Evolutionary conservation across 2,113 vertebrate genomes (phyloP), one percentile per base, ranked within the genome.

Genomic region (Cyphomyrus discorhynchus): DNA sequence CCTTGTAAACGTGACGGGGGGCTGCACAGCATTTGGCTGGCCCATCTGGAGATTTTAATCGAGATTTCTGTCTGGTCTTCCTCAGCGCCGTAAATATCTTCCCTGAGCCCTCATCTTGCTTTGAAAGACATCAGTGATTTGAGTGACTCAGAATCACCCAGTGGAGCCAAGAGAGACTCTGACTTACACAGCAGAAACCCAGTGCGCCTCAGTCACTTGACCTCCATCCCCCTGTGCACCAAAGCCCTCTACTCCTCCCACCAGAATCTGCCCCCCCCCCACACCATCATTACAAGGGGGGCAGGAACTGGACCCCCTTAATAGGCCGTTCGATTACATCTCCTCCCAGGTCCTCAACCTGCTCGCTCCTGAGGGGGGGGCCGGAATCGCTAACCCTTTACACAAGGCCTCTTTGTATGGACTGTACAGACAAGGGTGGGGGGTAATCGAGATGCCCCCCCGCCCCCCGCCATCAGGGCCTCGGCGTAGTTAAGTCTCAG

Each of bases 201-300:
- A 86, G 85, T 27, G 31, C 2, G 7, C 49, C 84, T 86, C 49
- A 2, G 46, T 27, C 5, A n/a, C 17, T 83, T 90, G 94, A 93
- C 92, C 92, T 58, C 19, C 6, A 70, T 89, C 91, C 89, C 88
- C 91, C 74, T 58, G 52, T 88, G 80, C 58, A 49, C 53, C 42
- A 11, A 82, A 86, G 9, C 2, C 84, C 27, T 46, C 85, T 27
- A 31, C 85, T 56, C 49, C 85, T 53, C 50, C 85, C 47, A 24
- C 50, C 19, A 47, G 31, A 90, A 84, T n/a, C 42, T 46, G 92
- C 92, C 89, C 52, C 53, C 90, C 66, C 58, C 91, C 49, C 58
- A 90, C 89, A 90, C 91, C 93, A 92, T 93, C 93, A 95, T 94
- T 92, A 94, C 94, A 91, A 93, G 92, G 89, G 90, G 89, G 90